Conservation (phyloP, 2,888 invertebrate species). For the Tenthredo scrophulariae region DNA sequence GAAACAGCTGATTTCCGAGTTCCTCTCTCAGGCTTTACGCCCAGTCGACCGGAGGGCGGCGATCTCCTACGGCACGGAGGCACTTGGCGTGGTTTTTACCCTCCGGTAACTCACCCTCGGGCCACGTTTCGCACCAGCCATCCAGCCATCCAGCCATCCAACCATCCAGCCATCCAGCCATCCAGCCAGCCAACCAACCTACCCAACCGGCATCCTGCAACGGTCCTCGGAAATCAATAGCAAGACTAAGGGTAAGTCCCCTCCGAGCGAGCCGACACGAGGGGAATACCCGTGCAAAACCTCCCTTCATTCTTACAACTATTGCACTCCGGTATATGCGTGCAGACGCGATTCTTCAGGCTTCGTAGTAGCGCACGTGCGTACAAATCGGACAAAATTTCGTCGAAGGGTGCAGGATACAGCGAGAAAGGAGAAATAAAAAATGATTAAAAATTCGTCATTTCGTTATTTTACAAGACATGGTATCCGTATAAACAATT, state of each 20-base stretch:
- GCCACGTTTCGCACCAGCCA: conserved; percentile 55
- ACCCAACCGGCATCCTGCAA: conserved; percentile 54
- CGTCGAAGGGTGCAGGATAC: neutral
- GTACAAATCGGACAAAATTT: neutral
- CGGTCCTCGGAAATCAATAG: conserved; percentile 65
- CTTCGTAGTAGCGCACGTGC: neutral
- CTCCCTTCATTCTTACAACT: conserved; percentile 40
- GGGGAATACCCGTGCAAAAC: conserved; percentile 37
- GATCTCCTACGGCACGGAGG: conserved; percentile 15
- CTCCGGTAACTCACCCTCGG: conserved; percentile 57
- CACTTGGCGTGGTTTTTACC: conserved; percentile 54
- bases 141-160: conserved; percentile 8
- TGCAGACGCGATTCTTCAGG: neutral
- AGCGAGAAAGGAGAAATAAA: neutral
- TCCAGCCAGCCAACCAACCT: conserved; percentile 18
- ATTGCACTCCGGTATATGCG: neutral
- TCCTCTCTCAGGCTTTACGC: conserved; percentile 56
- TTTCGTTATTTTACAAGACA: neutral
- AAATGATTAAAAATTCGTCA: neutral
- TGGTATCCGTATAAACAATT: neutral
- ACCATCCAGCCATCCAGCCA: conserved; percentile 3
- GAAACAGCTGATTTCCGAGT: conserved; percentile 65
- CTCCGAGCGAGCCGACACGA: conserved; percentile 22
- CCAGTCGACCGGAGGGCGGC: neutral
- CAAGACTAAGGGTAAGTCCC: conserved; percentile 55